A percentile compares a stretch with the other conserved stretches of the same genome.
These are phyloP conservation scores for Anhinga rufa DNA, from an alignment of 2,113 vertebrate species.

Conservation along the genomic window DNA sequence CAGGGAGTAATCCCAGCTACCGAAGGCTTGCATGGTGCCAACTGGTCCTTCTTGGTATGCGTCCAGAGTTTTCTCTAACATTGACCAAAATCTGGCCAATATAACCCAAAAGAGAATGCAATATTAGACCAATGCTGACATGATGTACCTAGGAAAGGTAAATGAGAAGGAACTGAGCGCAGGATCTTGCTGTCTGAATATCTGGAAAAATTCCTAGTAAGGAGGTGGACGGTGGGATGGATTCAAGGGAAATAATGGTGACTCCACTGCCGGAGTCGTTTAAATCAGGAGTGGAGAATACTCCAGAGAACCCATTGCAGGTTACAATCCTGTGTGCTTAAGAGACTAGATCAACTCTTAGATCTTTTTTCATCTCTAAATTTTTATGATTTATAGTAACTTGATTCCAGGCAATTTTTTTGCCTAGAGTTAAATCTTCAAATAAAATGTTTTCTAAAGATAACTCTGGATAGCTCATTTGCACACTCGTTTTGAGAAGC, in stretches of 20 bases:
- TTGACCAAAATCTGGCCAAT: neutral
- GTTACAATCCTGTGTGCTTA: neutral
- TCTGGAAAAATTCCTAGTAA: neutral
- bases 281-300: neutral
- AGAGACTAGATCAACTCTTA: neutral
- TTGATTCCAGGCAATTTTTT: neutral
- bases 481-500: neutral
- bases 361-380: neutral
- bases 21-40: neutral
- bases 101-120: neutral
- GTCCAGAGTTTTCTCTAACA: neutral
- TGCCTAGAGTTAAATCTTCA: neutral
- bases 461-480: neutral
- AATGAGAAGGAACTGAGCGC: neutral
- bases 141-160: neutral
- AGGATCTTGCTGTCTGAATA: neutral
- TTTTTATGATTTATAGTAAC: neutral
- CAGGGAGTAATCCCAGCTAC: neutral
- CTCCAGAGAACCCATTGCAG: neutral
- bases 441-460: neutral
- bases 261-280: neutral
- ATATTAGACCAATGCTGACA: neutral
- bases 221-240: neutral
- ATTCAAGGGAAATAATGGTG: neutral
- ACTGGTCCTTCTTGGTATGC: neutral